A percentile compares a stretch with the other conserved stretches of the same genome.
phyloP scores from a whole-genome alignment of 2,888 invertebrate species.

The Tanytarsus gracilentus region DNA sequence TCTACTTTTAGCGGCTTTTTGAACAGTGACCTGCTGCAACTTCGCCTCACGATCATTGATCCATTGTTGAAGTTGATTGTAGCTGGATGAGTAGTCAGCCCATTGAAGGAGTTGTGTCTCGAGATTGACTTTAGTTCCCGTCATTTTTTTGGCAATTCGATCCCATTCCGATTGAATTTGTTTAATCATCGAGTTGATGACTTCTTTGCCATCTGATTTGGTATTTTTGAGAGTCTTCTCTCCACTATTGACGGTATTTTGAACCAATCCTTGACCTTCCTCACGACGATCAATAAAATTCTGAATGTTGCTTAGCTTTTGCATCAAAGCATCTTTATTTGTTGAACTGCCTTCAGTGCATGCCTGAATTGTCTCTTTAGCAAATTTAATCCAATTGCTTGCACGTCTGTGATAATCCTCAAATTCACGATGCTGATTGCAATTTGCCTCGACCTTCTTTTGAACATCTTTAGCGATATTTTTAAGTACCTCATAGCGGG shows the following conservation, averaged over 20 bases:
- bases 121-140: conserved; percentile 80
- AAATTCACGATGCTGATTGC: conserved; percentile 75
- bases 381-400: conserved; percentile 77
- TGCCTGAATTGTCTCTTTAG: conserved; percentile 69
- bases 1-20: conserved; percentile 69
- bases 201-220: conserved; percentile 79
- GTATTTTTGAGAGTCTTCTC: conserved; percentile 84
- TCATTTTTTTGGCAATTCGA: conserved; percentile 79
- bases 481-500: conserved; percentile 78
- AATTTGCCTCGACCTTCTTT: conserved; percentile 82
- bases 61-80: conserved; percentile 88
- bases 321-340: conserved; percentile 74
- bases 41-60: conserved; percentile 88
- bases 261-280: conserved; percentile 77
- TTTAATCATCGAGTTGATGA: conserved; percentile 76
- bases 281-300: conserved; percentile 72
- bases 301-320: conserved; percentile 68
- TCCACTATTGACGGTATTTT: conserved; percentile 78
- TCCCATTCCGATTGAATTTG: conserved; percentile 91
- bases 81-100: conserved; percentile 93
- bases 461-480: conserved; percentile 83
- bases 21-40: conserved; percentile 79
- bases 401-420: conserved; percentile 66
- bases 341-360: conserved; percentile 71
- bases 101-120: conserved; percentile 88